These are phyloP conservation scores for Acanthiza pusilla DNA, from an alignment of 2,797 vertebrate genomes.

Conservation along the genomic window DNA sequence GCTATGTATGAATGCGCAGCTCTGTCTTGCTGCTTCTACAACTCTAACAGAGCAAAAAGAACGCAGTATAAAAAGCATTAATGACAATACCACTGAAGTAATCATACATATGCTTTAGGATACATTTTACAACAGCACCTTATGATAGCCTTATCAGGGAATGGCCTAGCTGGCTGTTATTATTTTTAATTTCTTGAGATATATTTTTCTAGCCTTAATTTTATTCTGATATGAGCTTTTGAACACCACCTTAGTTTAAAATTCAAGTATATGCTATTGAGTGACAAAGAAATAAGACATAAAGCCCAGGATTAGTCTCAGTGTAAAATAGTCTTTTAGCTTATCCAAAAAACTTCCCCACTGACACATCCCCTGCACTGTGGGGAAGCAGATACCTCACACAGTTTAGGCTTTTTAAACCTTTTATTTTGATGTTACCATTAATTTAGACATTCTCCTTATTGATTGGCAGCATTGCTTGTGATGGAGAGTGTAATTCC, in stretches of 20 bases:
- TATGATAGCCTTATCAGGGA: neutral
- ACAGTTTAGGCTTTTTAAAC: neutral
- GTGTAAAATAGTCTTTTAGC: neutral
- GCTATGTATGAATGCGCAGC: neutral
- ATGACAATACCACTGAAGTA: neutral
- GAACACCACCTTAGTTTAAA: neutral
- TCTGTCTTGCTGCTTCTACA: neutral
- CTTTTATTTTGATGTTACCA: neutral
- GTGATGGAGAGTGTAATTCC: neutral
- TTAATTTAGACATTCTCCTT: neutral
- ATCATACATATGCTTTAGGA: neutral
- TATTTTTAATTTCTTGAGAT: neutral
- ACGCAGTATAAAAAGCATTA: neutral
- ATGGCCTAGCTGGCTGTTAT: neutral
- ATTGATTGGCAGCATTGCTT: neutral
- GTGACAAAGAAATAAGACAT: neutral
- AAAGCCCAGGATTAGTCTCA: neutral
- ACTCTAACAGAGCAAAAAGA: neutral
- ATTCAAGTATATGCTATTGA: neutral
- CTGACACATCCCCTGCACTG: neutral
- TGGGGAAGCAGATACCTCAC: neutral
- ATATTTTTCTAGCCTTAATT: neutral
- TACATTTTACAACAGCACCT: neutral
- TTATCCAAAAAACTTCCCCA: neutral
- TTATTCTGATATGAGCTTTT: neutral